These are phyloP conservation scores for Pherbina coryleti DNA, from an alignment of 2,888 invertebrate genomes.

Conservation along the genomic window DNA sequence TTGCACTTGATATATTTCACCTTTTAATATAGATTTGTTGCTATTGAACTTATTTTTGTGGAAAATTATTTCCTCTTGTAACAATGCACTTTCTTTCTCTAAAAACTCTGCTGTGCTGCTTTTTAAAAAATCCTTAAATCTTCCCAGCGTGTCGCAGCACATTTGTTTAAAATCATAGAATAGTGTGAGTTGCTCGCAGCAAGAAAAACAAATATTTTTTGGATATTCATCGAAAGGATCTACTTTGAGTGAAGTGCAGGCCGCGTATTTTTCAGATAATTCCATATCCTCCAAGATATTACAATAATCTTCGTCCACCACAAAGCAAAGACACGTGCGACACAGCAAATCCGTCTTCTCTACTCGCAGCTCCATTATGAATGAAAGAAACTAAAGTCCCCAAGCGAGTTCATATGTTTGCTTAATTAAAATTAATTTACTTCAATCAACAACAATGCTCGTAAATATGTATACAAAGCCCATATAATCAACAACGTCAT, in stretches of 20 bases:
- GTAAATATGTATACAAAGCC: neutral
- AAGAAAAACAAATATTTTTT: constrained; percentile 26
- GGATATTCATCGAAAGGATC: constrained; percentile 21
- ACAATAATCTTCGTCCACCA: neutral
- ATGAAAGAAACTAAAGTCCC: neutral
- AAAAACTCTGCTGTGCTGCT: constrained; percentile 1
- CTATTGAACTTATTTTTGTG: neutral
- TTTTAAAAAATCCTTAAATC: constrained; percentile 23
- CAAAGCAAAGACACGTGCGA: constrained; percentile 23
- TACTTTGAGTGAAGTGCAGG: constrained; percentile 21
- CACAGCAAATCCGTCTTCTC: constrained; percentile 16
- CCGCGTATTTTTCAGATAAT: constrained; percentile 2
- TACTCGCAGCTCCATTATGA: constrained; percentile 7
- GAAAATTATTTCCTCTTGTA: neutral
- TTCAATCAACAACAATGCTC: constrained; percentile 23
- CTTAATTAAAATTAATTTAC: constrained; percentile 23
- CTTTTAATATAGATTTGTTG: neutral
- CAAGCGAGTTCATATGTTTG: constrained; percentile 6
- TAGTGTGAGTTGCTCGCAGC: neutral
- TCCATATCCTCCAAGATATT: constrained; percentile 14
- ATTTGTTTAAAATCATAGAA: constrained; percentile 13
- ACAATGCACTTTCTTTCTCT: neutral
- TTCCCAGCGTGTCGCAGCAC: constrained; percentile 21
- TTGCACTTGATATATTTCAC: neutral
- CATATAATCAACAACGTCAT: constrained; percentile 1